Evolutionary conservation across 2,888 invertebrate genomes (phyloP).

Genomic region (Sericinus montela): DNA sequence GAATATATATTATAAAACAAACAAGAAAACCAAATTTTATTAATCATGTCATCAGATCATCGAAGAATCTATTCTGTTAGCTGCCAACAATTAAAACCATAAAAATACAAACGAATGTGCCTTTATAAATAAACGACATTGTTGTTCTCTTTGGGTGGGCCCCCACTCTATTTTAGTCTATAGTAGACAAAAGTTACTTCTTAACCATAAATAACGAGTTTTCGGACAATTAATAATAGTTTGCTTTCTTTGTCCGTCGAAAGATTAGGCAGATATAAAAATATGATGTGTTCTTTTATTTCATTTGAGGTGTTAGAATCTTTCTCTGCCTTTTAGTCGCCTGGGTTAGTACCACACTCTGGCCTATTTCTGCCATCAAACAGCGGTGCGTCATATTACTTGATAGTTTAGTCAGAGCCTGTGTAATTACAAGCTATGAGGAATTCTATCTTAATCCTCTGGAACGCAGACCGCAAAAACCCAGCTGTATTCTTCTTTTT

Average conservation of each 20-base stretch:
- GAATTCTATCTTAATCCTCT: too few species aligned
- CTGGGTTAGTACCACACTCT: too few species aligned
- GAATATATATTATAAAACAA: too few species aligned
- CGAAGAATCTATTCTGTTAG: not conserved
- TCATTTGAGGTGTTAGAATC: too few species aligned
- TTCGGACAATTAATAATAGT: constrained; percentile 72
- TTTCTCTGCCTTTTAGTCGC: too few species aligned
- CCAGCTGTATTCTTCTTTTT: too few species aligned
- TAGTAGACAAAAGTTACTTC: constrained; percentile 55
- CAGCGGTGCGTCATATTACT: too few species aligned
- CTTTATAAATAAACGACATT: constrained; percentile 20
- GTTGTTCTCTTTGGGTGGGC: constrained; percentile 60
- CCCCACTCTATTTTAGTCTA: constrained; percentile 56
- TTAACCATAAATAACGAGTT: constrained; percentile 67
- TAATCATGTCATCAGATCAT: not conserved
- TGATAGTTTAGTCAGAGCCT: too few species aligned
- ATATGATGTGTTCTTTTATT: not conserved
- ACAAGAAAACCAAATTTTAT: not conserved
- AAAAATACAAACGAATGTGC: constrained; percentile 10
- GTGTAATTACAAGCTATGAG: too few species aligned
- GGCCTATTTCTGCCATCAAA: too few species aligned
- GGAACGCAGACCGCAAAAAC: too few species aligned
- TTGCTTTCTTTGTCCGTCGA: constrained; percentile 55
- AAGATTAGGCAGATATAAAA: constrained; percentile 42
- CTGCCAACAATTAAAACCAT: constrained; percentile 6